Percentiles rank a stretch among this genome's conserved stretches.
phyloP scores from a whole-genome alignment of 1,140 invertebrate genomes.

The Drosophila sproati region DNA sequence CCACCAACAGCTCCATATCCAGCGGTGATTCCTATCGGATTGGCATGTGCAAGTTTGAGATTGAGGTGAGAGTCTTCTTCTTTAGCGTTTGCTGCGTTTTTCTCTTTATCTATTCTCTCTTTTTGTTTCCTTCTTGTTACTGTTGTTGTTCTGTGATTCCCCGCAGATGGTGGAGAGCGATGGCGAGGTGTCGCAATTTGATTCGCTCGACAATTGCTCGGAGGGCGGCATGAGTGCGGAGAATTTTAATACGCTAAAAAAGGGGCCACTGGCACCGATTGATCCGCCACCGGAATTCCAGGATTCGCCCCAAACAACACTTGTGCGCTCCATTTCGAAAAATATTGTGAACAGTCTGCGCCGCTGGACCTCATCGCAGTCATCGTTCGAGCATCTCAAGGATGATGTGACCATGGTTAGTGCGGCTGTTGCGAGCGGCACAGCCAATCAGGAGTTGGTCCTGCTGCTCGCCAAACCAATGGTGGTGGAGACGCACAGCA shows the following conservation, averaged over 20 bases:
- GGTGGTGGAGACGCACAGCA: not conserved
- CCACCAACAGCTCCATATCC: constrained; percentile 86
- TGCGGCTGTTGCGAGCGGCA: constrained; percentile 26
- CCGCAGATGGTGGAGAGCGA: constrained; percentile 88
- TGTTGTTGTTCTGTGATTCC: too few species aligned
- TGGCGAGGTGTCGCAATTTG: constrained; percentile 88
- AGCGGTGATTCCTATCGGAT: constrained; percentile 86
- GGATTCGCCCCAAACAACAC: constrained; percentile 84
- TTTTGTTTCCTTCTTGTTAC: constrained; percentile 28
- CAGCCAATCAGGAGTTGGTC: constrained; percentile 47
- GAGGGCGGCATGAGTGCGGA: constrained; percentile 90
- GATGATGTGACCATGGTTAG: constrained; percentile 60
- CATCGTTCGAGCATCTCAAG: constrained; percentile 77
- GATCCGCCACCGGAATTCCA: constrained; percentile 93
- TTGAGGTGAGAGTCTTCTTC: constrained; percentile 84
- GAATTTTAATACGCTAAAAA: constrained; percentile 92
- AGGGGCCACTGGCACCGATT: constrained; percentile 90
- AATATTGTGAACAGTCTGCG: constrained; percentile 75
- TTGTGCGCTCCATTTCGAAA: constrained; percentile 78
- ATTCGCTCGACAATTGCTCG: constrained; percentile 88
- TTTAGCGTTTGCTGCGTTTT: not conserved
- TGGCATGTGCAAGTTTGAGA: constrained; percentile 84
- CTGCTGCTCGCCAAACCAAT: constrained; percentile 48
- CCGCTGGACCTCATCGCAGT: constrained; percentile 81
- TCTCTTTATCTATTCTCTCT: not conserved